phyloP scores from a whole-genome alignment of 2,113 vertebrate species.

The Calidris pygmaea region DNA sequence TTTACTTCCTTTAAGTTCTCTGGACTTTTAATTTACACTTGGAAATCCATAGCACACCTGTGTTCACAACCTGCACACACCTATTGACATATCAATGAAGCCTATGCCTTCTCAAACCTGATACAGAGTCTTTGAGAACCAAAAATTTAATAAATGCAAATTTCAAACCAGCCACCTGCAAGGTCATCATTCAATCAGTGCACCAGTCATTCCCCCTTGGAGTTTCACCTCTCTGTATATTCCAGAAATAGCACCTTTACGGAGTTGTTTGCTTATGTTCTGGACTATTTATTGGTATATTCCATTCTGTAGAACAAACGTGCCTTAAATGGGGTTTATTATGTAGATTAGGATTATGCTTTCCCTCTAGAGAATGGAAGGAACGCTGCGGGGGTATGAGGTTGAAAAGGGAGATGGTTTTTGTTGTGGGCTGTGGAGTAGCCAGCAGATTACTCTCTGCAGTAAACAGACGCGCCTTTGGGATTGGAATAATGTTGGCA shows the following conservation, averaged over 20 bases:
- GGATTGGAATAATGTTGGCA: neutral
- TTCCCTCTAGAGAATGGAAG: neutral
- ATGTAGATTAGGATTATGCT: neutral
- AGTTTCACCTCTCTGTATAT: neutral
- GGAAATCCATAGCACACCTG: neutral
- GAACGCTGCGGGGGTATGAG: neutral
- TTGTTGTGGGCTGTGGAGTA: neutral
- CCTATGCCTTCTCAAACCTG: neutral
- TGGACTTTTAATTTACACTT: neutral
- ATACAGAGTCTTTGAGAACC: neutral
- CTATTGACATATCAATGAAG: neutral
- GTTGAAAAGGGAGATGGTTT: neutral
- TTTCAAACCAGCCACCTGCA: neutral
- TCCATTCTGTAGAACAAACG: neutral
- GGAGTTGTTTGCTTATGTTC: neutral
- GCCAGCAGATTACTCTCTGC: neutral
- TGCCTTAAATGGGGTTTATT: neutral
- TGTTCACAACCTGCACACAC: neutral
- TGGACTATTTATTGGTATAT: neutral
- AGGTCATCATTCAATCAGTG: neutral
- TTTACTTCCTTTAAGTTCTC: neutral
- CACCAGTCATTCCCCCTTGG: neutral
- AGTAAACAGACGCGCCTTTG: neutral
- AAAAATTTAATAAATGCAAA: neutral
- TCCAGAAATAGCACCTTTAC: neutral